Evolutionary conservation across 2,113 vertebrate genomes (phyloP).

Genomic region (Poeciliopsis retropinna): DNA sequence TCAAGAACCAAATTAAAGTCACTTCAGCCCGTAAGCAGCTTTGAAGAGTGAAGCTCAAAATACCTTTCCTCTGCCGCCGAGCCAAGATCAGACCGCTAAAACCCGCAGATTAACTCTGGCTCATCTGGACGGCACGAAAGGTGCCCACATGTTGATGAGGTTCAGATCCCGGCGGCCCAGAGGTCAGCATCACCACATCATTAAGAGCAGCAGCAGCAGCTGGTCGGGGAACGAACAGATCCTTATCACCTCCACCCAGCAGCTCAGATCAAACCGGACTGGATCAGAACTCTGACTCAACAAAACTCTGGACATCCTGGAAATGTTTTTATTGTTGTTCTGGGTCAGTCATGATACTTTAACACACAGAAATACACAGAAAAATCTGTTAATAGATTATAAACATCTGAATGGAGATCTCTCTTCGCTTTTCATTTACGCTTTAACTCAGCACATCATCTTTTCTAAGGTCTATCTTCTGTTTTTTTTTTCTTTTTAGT

Average conservation of each 20-base stretch:
- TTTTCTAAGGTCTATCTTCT: too few species aligned
- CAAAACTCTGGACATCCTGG: not conserved
- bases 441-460: too few species aligned
- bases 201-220: not conserved
- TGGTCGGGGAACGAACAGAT: not conserved
- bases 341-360: not conserved
- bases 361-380: too few species aligned
- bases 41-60: slow-evolving; percentile 76
- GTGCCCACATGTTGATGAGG: slow-evolving; percentile 20
- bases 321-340: not conserved
- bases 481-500: too few species aligned
- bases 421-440: too few species aligned
- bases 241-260: not conserved
- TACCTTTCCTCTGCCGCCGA: slow-evolving; percentile 60
- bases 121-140: slow-evolving; percentile 36
- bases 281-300: not conserved
- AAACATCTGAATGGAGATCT: too few species aligned
- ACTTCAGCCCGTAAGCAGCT: slow-evolving; percentile 87
- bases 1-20: slow-evolving; percentile 89
- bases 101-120: slow-evolving; percentile 44
- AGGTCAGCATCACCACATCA: slow-evolving; percentile 5
- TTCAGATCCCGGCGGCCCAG: not conserved
- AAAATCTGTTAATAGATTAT: too few species aligned
- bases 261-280: not conserved
- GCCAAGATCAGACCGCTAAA: slow-evolving; percentile 34